Evolutionary conservation across 2,797 vertebrate genomes (phyloP), one percentile per base, ranked within the genome.

Genomic region (Melanotaenia parkinsoni): DNA sequence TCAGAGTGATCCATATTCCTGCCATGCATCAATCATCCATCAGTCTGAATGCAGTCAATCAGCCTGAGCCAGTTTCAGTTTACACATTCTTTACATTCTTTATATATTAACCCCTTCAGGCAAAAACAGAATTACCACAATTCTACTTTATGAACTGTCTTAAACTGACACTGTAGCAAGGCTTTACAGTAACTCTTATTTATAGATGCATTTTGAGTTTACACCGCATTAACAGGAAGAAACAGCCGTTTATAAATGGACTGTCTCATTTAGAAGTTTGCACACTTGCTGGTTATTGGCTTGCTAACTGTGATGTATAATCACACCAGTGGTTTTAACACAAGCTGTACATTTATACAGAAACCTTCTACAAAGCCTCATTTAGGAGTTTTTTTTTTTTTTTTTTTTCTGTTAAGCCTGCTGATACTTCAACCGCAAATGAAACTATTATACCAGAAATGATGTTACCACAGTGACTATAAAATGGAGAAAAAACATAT

Each of bases 21-120:
- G 83, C 22, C 79, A 81, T 18, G 35, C 80, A 82, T 89, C 88
- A 86, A 81, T 90, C 87, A 89, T 80, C 88, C 87, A 80, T 83
- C 70, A 56, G 71, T 53, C 59, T 79, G 73, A 83, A 88, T 76
- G 81, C 66, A 59, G 80, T 64, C 67, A 73, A 87, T 89, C 79
- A 84, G 70, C 81, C 77, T 24, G 0, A 68, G 73, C 79, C 65
- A 40, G 78, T 77, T 86, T 90, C 77, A 80, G 64, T 59, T 89
- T 80, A 70, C 81, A 86, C 80, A 80, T 88, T 74, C 85, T 85
- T 80, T 33, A 63, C 57, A 38, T 87, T 85, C 60, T 67, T 81
- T 61, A 38, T 26, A 76, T 77, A 74, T 82, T 79, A 87, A 82
- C 70, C 72, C 71, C 22, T 80, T 82, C 63, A 67, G 63, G 59